A percentile compares a stretch with the other conserved stretches of the same genome.
phyloP scores from a whole-genome alignment of 2,113 vertebrate genomes.

The Solea solea region DNA sequence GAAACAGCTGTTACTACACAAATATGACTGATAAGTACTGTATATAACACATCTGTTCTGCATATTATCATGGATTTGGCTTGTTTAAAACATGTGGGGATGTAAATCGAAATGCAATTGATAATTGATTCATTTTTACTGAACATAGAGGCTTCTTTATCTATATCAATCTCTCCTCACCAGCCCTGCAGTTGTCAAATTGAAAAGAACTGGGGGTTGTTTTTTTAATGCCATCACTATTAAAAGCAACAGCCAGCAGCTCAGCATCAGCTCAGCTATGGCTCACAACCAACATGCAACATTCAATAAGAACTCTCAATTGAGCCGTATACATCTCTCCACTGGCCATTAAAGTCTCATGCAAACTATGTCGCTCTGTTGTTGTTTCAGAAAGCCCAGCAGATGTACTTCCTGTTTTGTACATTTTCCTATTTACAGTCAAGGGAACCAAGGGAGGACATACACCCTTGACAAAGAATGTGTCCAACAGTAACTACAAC shows the following conservation, averaged over 20 bases:
- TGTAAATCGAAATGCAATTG: too few relatives aligned
- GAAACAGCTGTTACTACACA: background rate
- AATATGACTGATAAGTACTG: background rate
- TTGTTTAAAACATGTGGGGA: too few relatives aligned
- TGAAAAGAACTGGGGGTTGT: too few relatives aligned
- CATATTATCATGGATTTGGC: background rate
- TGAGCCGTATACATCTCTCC: conserved; percentile 42
- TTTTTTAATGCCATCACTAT: background rate
- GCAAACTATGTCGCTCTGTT: conserved; percentile 48
- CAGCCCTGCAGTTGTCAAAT: conserved; percentile 2
- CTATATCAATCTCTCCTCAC: background rate
- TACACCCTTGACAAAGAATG: conserved; percentile 9
- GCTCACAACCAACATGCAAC: conserved; percentile 35
- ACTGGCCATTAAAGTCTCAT: conserved; percentile 20
- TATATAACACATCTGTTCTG: background rate
- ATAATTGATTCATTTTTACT: too few relatives aligned
- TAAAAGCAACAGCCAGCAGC: conserved; percentile 36
- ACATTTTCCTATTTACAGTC: conserved; percentile 49
- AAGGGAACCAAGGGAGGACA: conserved; percentile 18
- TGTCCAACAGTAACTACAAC: conserved; percentile 13
- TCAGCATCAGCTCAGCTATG: conserved; percentile 31
- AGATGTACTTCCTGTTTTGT: conserved; percentile 75
- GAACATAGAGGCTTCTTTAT: too few relatives aligned
- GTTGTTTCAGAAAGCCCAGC: conserved; percentile 55
- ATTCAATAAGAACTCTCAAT: conserved; percentile 43